These are phyloP conservation scores for Pachycephala philippinensis DNA, from an alignment of 2,113 vertebrate species.

Conservation along the genomic window DNA sequence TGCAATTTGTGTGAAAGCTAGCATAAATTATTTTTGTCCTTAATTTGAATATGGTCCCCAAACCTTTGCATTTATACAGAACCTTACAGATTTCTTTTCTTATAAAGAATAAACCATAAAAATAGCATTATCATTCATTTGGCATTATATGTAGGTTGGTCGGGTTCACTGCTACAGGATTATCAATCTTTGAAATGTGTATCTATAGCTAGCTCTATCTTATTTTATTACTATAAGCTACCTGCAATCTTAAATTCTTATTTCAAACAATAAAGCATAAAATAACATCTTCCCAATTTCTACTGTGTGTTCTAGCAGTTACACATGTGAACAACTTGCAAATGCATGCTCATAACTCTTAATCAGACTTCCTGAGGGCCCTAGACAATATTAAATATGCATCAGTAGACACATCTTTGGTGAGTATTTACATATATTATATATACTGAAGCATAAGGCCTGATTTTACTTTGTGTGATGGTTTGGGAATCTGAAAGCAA, in stretches of 20 bases:
- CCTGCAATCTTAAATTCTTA: background rate
- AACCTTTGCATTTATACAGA: background rate
- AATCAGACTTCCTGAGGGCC: background rate
- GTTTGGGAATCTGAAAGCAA: background rate
- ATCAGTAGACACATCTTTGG: background rate
- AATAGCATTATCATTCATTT: background rate
- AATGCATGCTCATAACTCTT: background rate
- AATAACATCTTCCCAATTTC: background rate
- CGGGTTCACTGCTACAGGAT: background rate
- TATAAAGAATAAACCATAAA: background rate
- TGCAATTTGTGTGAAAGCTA: background rate
- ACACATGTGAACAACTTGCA: background rate
- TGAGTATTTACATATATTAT: background rate
- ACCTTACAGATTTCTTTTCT: background rate
- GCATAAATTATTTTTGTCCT: background rate
- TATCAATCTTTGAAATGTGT: background rate
- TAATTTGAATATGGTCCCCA: background rate
- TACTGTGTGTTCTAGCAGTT: background rate
- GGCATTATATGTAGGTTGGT: background rate
- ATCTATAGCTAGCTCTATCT: background rate
- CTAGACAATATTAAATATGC: background rate
- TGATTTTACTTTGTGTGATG: background rate
- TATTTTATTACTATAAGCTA: background rate
- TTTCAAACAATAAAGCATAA: background rate
- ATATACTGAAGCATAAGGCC: background rate